Evolutionary conservation across 1,140 invertebrate genomes (phyloP).

Genomic region (Coptotermes formosanus): DNA sequence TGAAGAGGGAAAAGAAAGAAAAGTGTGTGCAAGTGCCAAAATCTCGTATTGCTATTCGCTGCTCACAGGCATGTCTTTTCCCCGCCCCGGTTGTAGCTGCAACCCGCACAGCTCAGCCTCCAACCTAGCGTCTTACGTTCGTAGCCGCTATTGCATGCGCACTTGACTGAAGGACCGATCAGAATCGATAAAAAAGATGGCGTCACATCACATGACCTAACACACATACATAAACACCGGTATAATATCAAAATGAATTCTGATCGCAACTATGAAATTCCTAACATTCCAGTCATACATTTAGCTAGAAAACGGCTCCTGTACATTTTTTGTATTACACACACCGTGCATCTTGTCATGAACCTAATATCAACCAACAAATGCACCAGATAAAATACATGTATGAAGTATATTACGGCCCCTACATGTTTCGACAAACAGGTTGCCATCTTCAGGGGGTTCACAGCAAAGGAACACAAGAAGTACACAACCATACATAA

Average conservation of each 20-base stretch:
- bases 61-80: neutral
- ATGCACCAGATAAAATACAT: no score
- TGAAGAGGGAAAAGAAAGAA: neutral
- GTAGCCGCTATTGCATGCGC: neutral
- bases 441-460: no score
- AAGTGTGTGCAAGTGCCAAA: neutral
- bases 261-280: neutral
- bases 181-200: neutral
- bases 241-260: neutral
- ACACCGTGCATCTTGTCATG: no score
- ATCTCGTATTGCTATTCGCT: conserved; percentile 25
- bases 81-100: conserved; percentile 14
- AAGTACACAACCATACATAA: no score
- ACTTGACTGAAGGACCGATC: neutral
- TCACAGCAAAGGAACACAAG: no score
- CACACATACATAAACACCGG: conserved; percentile 20
- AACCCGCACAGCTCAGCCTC: conserved; percentile 12
- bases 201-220: neutral
- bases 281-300: neutral
- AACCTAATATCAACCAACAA: no score
- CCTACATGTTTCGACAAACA: no score
- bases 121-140: neutral
- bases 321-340: no score
- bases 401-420: no score
- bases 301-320: no score